A percentile compares a stretch with the other conserved stretches of the same genome.
phyloP scores from a whole-genome alignment of 2,888 invertebrate species.

The Dione juno region DNA sequence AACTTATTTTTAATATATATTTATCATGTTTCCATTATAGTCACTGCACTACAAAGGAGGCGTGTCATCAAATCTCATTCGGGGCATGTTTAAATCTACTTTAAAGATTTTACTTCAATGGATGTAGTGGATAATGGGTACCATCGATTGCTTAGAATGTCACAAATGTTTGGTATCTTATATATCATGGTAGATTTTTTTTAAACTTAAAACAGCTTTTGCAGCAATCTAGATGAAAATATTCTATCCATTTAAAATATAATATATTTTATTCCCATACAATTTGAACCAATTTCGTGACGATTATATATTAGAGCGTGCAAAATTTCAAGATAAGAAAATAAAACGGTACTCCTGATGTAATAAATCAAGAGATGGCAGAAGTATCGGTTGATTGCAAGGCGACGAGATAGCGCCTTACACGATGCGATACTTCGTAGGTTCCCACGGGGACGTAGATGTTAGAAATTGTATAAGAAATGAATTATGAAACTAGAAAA shows the following conservation, averaged over 20 bases:
- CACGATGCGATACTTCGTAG: constrained; percentile 61
- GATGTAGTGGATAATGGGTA: too few relatives aligned
- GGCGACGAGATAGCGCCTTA: constrained; percentile 55
- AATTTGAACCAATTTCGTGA: constrained; percentile 18
- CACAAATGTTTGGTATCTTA: too few relatives aligned
- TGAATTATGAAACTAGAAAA: too few relatives aligned
- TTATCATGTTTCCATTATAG: neutral
- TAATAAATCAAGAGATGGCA: constrained; percentile 60
- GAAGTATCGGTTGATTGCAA: constrained; percentile 56
- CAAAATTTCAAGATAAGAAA: constrained; percentile 26
- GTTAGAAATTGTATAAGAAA: constrained; percentile 41
- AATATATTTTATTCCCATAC: constrained; percentile 13
- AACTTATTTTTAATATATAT: constrained; percentile 44
- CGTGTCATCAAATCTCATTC: too few relatives aligned
- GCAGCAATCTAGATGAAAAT: neutral
- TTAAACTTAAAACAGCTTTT: too few relatives aligned
- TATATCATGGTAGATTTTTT: too few relatives aligned
- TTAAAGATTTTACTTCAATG: too few relatives aligned
- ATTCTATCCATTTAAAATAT: neutral
- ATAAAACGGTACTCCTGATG: constrained; percentile 19
- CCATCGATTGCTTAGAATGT: too few relatives aligned
- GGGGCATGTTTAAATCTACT: too few relatives aligned
- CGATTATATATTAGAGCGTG: constrained; percentile 16
- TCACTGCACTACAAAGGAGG: too few relatives aligned
- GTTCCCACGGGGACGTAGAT: constrained; percentile 64